Conservation (phyloP, 2,113 vertebrate genomes). For the Bubo scandiacus region DNA sequence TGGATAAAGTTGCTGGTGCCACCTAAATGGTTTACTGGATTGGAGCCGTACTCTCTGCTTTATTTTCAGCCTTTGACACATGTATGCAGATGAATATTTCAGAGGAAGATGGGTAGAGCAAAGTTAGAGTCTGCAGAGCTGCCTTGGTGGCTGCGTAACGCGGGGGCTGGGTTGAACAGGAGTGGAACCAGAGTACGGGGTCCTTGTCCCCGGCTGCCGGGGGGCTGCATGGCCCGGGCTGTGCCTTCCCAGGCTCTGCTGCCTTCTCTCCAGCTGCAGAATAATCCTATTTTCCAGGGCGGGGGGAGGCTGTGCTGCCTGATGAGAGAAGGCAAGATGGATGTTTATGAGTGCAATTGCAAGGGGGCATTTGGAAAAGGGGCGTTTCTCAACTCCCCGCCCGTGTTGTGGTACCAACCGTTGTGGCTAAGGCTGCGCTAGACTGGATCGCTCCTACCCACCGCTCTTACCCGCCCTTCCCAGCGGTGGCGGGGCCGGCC, state of each 20-base stretch:
- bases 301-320: not conserved
- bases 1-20: not conserved
- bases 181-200: not conserved
- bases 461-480: not conserved
- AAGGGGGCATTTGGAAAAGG: not conserved
- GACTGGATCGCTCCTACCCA: fast-evolving
- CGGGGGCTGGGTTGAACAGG: not conserved
- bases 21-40: not conserved
- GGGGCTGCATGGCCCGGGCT: not conserved
- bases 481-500: not conserved
- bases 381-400: not conserved
- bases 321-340: not conserved
- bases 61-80: not conserved
- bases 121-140: not conserved
- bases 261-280: not conserved
- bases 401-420: fast-evolving
- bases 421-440: not conserved
- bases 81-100: not conserved
- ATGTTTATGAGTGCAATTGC: fast-evolving
- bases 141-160: fast-evolving
- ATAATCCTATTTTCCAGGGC: fast-evolving
- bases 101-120: not conserved
- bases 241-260: not conserved
- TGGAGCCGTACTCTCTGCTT: not conserved
- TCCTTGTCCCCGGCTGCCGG: fast-evolving